Conservation (phyloP, 2,113 vertebrate genomes). For the Dasypus novemcinctus region DNA sequence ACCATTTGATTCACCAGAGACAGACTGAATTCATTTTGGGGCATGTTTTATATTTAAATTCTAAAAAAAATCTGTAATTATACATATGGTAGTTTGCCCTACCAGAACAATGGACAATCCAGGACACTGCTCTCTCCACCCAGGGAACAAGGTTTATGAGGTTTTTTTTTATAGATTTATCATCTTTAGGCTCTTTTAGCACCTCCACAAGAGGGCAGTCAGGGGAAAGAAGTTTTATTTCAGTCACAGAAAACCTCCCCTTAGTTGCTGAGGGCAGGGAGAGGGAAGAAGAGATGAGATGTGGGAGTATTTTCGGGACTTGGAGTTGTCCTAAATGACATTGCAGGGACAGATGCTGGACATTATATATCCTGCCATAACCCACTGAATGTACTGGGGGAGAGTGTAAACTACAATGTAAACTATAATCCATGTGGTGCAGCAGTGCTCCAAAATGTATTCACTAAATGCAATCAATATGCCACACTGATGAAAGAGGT, state of each 20-base stretch:
- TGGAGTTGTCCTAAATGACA: no score
- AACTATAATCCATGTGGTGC: no score
- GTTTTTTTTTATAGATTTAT: not conserved
- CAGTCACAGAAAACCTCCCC: slow-evolving; percentile 22
- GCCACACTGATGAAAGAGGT: no score
- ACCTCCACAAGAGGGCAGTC: slow-evolving; percentile 79
- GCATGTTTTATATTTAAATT: not conserved
- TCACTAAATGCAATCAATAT: no score
- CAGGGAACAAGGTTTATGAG: not conserved
- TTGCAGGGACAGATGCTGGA: no score
- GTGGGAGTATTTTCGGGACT: no score
- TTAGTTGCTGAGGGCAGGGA: no score
- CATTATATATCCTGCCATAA: no score
- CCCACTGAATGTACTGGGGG: no score
- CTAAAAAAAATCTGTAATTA: slow-evolving; percentile 37
- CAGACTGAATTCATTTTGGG: slow-evolving; percentile 10
- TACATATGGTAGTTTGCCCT: not conserved
- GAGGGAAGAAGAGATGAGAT: no score
- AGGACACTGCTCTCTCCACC: not conserved
- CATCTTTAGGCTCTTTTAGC: slow-evolving; percentile 52
- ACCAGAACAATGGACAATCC: not conserved
- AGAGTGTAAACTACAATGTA: no score
- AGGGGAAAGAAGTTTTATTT: slow-evolving; percentile 71
- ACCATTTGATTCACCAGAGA: not conserved
- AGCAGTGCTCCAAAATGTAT: no score